These are phyloP conservation scores for Xenops minutus DNA, from an alignment of 2,797 vertebrate genomes.

Conservation along the genomic window DNA sequence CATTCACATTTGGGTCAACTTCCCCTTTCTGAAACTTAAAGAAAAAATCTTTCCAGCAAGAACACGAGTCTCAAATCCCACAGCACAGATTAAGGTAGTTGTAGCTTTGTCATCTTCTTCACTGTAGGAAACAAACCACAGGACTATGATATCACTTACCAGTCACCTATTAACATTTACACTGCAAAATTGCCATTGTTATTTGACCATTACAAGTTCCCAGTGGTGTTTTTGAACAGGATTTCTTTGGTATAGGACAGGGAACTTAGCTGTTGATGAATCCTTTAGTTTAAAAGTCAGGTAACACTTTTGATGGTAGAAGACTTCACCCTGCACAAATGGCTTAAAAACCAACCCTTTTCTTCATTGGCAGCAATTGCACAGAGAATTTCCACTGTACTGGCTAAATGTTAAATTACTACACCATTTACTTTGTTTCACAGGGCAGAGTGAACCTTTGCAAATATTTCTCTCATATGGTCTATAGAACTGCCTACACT, in stretches of 20 bases:
- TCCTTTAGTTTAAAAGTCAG: background rate
- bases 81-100: background rate
- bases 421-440: background rate
- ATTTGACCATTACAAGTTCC: background rate
- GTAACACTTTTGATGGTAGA: background rate
- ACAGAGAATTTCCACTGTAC: background rate
- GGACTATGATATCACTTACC: background rate
- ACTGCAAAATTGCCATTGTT: background rate
- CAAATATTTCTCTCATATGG: background rate
- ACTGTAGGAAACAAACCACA: background rate
- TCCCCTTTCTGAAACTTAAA: background rate
- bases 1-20: background rate
- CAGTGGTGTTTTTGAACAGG: background rate
- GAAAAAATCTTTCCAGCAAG: background rate
- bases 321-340: background rate
- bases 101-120: background rate
- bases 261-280: background rate
- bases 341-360: background rate
- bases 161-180: background rate
- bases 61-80: background rate
- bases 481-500: background rate
- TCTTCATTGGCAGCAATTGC: background rate
- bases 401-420: background rate
- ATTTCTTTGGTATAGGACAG: background rate
- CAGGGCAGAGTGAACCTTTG: background rate